Base-by-base conservation (phyloP, 2,797 vertebrate genomes). In the Neopelma chrysocephalum region DNA sequence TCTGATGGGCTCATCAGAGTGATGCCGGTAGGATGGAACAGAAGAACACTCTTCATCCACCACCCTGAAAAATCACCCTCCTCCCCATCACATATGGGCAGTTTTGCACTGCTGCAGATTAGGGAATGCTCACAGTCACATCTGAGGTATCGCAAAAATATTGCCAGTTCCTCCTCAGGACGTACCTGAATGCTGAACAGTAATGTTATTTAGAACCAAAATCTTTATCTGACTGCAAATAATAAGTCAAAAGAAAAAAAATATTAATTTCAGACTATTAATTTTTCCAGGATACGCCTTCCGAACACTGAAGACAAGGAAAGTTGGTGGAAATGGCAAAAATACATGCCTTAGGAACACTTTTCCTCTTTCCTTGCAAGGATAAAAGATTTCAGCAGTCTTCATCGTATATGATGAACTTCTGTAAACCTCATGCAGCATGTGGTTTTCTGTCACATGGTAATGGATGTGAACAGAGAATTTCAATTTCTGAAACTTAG, bases 1-100 rank as follows among this genome's bases (percentile, higher is more conserved):
- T 87, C 66, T 93, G 88, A 92, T 90, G 73, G 85, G 86, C 77
- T 93, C 86, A 91, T 93, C 90, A 91, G 77, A 76, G 86, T 47
- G 56, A 75, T 92, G 88, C 87, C 0, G 1, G 78, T 69, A 71
- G 81, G 66, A 70, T 51, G 89, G 89, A 95, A 76, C 62, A 82
- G 71, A 83, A 87, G 18, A 95, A 68, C 81, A 77, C 29, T 94
- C 73, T 56, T 92, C 78, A 90, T 76, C 68, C 0, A 0, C 83
- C 66, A 84, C 43, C 43, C 78, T 40, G 40, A 90, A 94, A 94
- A 94, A 70, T 90, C 56, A 90, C 68, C 75, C 34, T 93, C 70
- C 56, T 89, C 50, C 62, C 51, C 62, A 92, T 54, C 60, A 57
- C 47, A 56, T 56, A 69, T 1, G 3, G 80, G 54, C 42, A 78